phyloP scores from a whole-genome alignment of 2,113 vertebrate genomes.

The Machaerirhynchus nigripectus region DNA sequence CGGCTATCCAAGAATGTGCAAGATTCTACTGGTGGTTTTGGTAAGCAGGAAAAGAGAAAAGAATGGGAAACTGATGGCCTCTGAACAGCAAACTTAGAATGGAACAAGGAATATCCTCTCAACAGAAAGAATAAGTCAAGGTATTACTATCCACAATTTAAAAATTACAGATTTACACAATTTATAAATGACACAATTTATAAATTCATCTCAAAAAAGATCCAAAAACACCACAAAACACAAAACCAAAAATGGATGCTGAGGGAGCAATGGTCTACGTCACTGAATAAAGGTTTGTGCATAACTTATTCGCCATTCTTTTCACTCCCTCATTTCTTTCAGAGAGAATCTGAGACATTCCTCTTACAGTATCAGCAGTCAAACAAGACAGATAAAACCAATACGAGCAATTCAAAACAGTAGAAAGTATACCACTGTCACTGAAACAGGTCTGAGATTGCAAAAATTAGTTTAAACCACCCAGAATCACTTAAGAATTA shows the following conservation, averaged over 20 bases:
- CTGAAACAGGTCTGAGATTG: neutral
- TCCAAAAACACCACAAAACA: neutral
- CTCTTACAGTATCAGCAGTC: neutral
- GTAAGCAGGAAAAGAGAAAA: neutral
- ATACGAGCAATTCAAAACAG: neutral
- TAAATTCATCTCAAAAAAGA: neutral
- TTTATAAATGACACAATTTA: neutral
- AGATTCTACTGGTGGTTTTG: neutral
- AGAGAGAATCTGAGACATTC: neutral
- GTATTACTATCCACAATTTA: neutral
- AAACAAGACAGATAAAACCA: neutral
- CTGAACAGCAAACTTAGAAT: neutral
- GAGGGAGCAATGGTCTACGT: neutral
- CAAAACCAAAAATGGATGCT: neutral
- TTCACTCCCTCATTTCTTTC: neutral
- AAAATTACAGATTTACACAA: neutral
- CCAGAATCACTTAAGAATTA: neutral
- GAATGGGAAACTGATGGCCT: neutral
- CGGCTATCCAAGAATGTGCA: neutral
- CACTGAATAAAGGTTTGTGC: neutral
- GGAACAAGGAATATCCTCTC: neutral
- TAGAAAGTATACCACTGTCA: neutral
- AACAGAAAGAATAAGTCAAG: neutral
- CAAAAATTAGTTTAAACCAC: neutral
- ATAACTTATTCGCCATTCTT: neutral